These are phyloP conservation scores for Charanyca ferruginea DNA, from an alignment of 2,888 invertebrate species.

Conservation along the genomic window DNA sequence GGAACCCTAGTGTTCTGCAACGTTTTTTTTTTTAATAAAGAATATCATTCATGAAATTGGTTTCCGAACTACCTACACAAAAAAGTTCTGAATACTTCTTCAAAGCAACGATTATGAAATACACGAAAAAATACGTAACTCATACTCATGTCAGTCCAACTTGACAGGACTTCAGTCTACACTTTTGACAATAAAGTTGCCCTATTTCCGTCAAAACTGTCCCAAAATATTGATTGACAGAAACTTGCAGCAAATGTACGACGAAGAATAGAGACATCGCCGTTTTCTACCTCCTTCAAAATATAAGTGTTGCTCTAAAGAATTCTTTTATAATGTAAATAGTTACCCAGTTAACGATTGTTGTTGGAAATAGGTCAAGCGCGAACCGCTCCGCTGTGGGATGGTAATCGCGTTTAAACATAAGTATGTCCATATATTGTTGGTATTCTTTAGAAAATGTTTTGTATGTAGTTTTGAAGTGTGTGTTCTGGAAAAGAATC, in stretches of 20 bases:
- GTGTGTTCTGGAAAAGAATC: slow-evolving; percentile 56
- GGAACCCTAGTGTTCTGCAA: too few species aligned
- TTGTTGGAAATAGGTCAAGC: slow-evolving; percentile 75
- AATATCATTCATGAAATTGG: too few species aligned
- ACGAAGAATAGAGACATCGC: slow-evolving; percentile 16
- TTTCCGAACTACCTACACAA: neutral
- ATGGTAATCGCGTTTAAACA: slow-evolving; percentile 68
- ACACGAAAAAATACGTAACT: neutral
- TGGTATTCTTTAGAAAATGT: slow-evolving; percentile 64
- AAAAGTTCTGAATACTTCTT: neutral
- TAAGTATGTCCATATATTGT: slow-evolving; percentile 59
- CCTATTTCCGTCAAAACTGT: slow-evolving; percentile 41
- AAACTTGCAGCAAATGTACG: slow-evolving; percentile 14
- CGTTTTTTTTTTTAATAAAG: too few species aligned
- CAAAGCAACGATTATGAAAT: slow-evolving; percentile 26
- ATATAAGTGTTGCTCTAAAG: slow-evolving; percentile 61
- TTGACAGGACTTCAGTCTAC: slow-evolving; percentile 22
- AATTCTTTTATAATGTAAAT: slow-evolving; percentile 78
- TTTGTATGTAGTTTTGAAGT: slow-evolving; percentile 52
- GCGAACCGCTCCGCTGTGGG: slow-evolving; percentile 68
- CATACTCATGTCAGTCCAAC: slow-evolving; percentile 23
- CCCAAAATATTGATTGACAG: slow-evolving; percentile 60
- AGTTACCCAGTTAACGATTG: slow-evolving; percentile 72
- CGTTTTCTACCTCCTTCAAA: slow-evolving; percentile 37
- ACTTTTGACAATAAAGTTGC: slow-evolving; percentile 41